Base-by-base conservation (phyloP, 2,888 invertebrate genomes). In the Isoperla grammatica region DNA sequence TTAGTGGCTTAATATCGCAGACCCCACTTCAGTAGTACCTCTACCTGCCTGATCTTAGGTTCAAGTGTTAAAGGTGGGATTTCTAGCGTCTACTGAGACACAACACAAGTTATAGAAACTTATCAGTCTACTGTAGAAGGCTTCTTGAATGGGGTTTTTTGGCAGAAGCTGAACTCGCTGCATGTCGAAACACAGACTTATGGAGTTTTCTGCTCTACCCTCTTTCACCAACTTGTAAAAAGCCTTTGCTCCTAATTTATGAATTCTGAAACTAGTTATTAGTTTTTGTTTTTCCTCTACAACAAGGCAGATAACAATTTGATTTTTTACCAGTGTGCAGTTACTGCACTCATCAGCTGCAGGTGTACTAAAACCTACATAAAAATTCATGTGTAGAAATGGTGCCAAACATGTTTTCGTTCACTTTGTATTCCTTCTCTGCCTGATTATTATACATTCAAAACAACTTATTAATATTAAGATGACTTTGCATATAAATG, bases 361-460 rank as follows among this genome's bases (percentile, higher is more conserved):
- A 15, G 67, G 70, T 37, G 63, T 57, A 15, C 59, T 64, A 60
- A 70, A 69, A 49, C 69, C 69, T 46, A 70, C 65, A 63, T 69
- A 69, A 61, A n/a, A 66, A 65, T 20, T 64, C 62, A 39, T 29
- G 29, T 29, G 57, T 23, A 55, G 63, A 63, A 15, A 63, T 59
- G 23, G 46, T 54, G 42, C 65, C 50, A 65, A 65, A 64, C 63
- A 65, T 63, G 57, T 56, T 57, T 45, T 40, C 62, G 63, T 58
- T 48, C 59, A 65, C 61, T 58, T 58, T 60, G 65, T 64, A 61
- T 67, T 66, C 50, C 20, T 62, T 48, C 45, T 65, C 61, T 59
- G 65, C 64, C 61, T 64, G 49, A 64, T 48, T 56, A 46, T 68
- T 69, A 64, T 68, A 69, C 57, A 68, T 62, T 61, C 65, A 64